These are phyloP conservation scores for Eptatretus burgeri DNA, from an alignment of 2,113 vertebrate species.

Conservation along the genomic window DNA sequence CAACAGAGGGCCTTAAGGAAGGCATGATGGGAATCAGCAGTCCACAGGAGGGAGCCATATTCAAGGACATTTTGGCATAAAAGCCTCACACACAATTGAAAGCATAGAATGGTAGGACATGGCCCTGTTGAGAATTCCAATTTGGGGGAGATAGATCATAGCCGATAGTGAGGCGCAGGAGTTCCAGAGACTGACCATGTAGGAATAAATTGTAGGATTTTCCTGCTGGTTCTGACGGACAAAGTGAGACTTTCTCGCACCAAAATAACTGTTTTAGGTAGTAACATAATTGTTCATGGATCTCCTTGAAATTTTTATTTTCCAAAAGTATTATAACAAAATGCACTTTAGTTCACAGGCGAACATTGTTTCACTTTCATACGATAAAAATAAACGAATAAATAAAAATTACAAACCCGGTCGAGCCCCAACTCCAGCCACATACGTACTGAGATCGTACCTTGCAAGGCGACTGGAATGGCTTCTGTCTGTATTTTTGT, in stretches of 20 bases:
- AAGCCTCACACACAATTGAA: too few species aligned
- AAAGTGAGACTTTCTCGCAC: background rate
- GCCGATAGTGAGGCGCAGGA: too few species aligned
- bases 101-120: too few species aligned
- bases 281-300: background rate
- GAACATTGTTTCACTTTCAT: background rate
- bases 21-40: too few species aligned
- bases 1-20: too few species aligned
- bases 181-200: too few species aligned
- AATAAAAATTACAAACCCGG: background rate
- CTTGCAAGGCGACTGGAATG: constrained; percentile 57
- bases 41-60: too few species aligned
- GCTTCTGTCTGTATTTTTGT: constrained; percentile 83
- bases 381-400: constrained; percentile 1
- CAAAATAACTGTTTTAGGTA: background rate
- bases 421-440: too few species aligned
- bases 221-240: background rate
- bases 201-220: too few species aligned
- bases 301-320: background rate
- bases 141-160: too few species aligned
- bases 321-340: background rate
- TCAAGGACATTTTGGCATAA: too few species aligned
- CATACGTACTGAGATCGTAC: constrained; percentile 16
- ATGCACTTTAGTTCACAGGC: background rate
- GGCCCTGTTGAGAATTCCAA: too few species aligned